Base-by-base conservation (phyloP, 2,113 vertebrate species). In the Dicerorhinus sumatrensis region DNA sequence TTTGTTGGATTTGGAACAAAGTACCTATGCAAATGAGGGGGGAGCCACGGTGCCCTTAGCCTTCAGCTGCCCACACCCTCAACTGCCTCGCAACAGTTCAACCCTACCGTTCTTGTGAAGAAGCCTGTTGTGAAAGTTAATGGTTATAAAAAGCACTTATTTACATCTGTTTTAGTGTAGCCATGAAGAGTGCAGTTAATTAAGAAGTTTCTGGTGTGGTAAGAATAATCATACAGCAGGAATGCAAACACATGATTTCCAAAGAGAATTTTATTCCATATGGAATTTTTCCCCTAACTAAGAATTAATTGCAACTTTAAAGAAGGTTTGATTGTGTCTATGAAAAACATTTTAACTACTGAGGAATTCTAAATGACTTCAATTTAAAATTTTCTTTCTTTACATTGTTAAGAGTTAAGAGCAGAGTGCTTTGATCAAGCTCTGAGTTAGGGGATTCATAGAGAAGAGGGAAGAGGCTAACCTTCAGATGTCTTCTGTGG, bases 401-500 rank as follows among this genome's bases (percentile, higher is more conserved):
- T 99, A 97, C 98, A 98, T 98, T 97, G 76, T 98, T 98, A 70
- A 70, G 80, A 98, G 98, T 98, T 97, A 97, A 98, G 98, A 98
- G 97, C 98, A 94, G 95, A 98, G 96, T 56, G 97, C 98, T 99
- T 98, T 99, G 99, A 99, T 98, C 98, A 99, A 97, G 97, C 93
- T 98, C 98, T 96, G 98, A 98, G 96, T 98, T 98, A 98, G 97
- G 98, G 98, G 98, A 98, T 99, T 98, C 99, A 99, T 99, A 98
- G 98, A 98, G 98, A 90, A 97, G 97, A 98, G 98, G 98, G 97
- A 99, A 98, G 98, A 99, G 98, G 98, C 99, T 99, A 99, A 99
- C 99, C 98, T 99, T 99, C 99, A 99, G 98, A 99, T 99, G 99
- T 99, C 98, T 98, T 98, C 98, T 99, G 99, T 97, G 99, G 99